Percentiles rank a stretch among this genome's conserved stretches.
phyloP scores from a whole-genome alignment of 2,113 vertebrate species.

The Talpa occidentalis region DNA sequence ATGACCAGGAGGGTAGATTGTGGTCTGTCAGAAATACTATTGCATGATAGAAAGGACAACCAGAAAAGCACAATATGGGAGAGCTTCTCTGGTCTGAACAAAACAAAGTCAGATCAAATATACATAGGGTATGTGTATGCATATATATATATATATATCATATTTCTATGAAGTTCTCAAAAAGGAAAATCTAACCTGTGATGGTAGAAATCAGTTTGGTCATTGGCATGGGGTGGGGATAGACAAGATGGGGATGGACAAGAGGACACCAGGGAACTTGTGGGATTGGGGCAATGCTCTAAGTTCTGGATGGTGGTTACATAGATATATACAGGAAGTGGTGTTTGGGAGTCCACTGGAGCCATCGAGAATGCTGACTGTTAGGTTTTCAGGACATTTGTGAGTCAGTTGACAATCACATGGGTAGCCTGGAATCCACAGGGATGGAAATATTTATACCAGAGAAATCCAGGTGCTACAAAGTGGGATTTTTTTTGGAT shows the following conservation, averaged over 20 bases:
- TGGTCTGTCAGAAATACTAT: neutral
- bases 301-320: neutral
- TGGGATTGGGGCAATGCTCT: neutral
- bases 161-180: neutral
- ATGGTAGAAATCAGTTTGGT: neutral
- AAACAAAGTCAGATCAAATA: neutral
- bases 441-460: neutral
- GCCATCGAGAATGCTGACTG: neutral
- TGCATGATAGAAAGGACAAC: neutral
- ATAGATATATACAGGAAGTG: accelerated
- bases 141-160: neutral
- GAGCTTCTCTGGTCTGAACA: neutral
- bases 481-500: too few species aligned
- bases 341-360: accelerated
- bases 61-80: neutral
- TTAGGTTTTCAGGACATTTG: neutral
- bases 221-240: neutral
- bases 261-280: neutral
- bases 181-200: neutral
- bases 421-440: neutral
- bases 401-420: neutral
- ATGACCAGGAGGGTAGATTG: neutral
- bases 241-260: accelerated
- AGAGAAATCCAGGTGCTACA: neutral
- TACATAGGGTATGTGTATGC: neutral